Evolutionary conservation across 2,113 vertebrate genomes (phyloP).

Genomic region (Microcebus ravelobensis): DNA sequence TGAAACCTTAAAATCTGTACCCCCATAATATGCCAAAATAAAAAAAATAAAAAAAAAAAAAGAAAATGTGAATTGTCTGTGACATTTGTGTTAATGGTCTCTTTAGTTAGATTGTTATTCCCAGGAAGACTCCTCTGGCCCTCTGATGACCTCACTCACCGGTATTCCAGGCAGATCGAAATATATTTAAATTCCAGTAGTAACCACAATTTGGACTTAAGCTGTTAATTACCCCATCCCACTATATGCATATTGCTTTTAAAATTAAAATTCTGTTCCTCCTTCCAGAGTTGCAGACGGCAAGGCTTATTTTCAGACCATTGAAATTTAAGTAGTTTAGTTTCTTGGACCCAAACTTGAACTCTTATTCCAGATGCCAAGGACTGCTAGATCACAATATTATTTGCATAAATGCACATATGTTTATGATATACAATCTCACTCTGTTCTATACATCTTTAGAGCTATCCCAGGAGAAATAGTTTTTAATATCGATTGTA

Average conservation of each 20-base stretch:
- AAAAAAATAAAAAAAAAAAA: no score
- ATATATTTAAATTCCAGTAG: not conserved
- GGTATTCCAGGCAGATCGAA: not conserved
- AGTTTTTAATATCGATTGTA: not conserved
- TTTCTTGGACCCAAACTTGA: not conserved
- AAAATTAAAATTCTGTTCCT: constrained; percentile 42
- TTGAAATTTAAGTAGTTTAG: constrained; percentile 16
- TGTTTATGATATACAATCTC: not conserved
- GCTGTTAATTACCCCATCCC: not conserved
- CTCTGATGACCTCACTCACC: not conserved
- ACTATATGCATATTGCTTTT: not conserved
- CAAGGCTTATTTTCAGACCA: constrained; percentile 4
- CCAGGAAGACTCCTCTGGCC: not conserved
- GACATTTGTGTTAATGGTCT: not conserved
- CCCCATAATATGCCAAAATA: no score
- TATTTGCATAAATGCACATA: not conserved
- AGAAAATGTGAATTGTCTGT: no score
- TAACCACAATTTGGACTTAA: not conserved
- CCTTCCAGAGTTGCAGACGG: not conserved
- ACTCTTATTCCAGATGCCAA: not conserved
- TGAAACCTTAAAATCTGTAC: no score
- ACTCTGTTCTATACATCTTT: not conserved
- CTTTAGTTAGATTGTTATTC: not conserved
- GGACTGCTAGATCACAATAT: not conserved
- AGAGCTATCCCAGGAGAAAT: not conserved